phyloP scores from a whole-genome alignment of 2,888 invertebrate species.

The Andrena hattorfiana region DNA sequence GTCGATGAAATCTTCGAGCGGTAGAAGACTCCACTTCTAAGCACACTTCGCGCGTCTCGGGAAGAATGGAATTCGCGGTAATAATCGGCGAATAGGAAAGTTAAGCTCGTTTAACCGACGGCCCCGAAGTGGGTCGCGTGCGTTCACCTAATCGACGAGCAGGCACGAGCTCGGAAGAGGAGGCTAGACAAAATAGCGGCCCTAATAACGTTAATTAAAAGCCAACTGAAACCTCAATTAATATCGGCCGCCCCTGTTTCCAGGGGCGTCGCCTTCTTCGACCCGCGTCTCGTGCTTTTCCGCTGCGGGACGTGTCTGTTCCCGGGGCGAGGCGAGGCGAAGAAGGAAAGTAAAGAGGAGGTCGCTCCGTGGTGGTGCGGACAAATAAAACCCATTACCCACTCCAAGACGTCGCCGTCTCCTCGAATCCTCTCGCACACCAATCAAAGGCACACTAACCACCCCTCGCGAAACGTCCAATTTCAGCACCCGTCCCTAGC shows the following conservation, averaged over 20 bases:
- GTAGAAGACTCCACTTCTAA: not conserved
- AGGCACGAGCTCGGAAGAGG: constrained; percentile 51
- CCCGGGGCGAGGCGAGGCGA: constrained; percentile 38
- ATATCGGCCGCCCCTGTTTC: constrained; percentile 76
- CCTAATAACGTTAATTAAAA: constrained; percentile 84
- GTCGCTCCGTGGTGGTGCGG: constrained; percentile 74
- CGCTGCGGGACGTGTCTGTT: constrained; percentile 31
- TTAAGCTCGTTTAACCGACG: not conserved
- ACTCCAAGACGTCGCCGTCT: constrained; percentile 74
- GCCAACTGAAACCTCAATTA: constrained; percentile 82
- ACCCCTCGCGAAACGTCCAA: constrained; percentile 68
- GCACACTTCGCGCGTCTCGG: no score
- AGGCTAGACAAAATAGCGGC: constrained; percentile 59
- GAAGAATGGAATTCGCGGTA: not conserved
- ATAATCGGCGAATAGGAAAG: not conserved
- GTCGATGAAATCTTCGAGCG: not conserved
- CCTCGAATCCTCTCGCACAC: constrained; percentile 57
- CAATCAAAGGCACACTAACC: constrained; percentile 44
- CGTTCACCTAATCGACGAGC: constrained; percentile 32
- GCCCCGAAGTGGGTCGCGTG: constrained; percentile 57
- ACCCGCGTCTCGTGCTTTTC: constrained; percentile 40
- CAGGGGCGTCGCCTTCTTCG: constrained; percentile 58
- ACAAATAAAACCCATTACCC: constrained; percentile 85
- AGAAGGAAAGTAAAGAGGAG: constrained; percentile 69
- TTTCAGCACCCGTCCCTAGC: constrained; percentile 42